These are phyloP conservation scores for Pogoniulus pusillus DNA, from an alignment of 2,797 vertebrate species.

Conservation along the genomic window DNA sequence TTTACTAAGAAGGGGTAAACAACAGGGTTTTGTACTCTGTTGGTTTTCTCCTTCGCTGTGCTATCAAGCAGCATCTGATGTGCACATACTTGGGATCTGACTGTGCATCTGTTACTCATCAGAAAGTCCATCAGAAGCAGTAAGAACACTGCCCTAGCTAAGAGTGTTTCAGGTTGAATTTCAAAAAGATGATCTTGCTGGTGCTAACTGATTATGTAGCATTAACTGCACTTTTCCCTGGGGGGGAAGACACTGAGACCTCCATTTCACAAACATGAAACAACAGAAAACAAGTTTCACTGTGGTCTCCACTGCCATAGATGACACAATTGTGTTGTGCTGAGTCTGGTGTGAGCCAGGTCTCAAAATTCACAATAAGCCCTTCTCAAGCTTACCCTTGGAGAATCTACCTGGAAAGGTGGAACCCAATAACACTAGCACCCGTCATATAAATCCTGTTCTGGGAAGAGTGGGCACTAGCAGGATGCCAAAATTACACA, in stretches of 20 bases:
- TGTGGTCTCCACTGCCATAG: background rate
- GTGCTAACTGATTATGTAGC: background rate
- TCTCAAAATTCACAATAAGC: background rate
- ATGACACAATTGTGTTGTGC: background rate
- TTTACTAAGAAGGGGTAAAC: background rate
- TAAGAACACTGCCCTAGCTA: background rate
- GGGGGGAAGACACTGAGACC: background rate
- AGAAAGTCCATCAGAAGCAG: background rate
- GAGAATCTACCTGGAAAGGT: background rate
- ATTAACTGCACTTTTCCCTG: background rate
- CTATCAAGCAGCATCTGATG: background rate
- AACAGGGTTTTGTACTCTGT: background rate
- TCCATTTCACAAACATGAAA: background rate
- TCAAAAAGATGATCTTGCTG: background rate
- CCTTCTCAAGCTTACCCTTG: fast-evolving
- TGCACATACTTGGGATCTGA: background rate
- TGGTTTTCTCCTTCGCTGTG: background rate
- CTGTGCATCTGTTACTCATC: background rate
- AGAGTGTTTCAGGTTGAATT: background rate
- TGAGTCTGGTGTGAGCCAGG: background rate
- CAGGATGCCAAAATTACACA: background rate
- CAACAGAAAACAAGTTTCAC: background rate
- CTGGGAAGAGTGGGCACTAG: background rate
- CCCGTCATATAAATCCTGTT: background rate
- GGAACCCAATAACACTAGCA: background rate